These are phyloP conservation scores for Orycteropus afer DNA, from an alignment of 2,113 vertebrate species.

Conservation along the genomic window DNA sequence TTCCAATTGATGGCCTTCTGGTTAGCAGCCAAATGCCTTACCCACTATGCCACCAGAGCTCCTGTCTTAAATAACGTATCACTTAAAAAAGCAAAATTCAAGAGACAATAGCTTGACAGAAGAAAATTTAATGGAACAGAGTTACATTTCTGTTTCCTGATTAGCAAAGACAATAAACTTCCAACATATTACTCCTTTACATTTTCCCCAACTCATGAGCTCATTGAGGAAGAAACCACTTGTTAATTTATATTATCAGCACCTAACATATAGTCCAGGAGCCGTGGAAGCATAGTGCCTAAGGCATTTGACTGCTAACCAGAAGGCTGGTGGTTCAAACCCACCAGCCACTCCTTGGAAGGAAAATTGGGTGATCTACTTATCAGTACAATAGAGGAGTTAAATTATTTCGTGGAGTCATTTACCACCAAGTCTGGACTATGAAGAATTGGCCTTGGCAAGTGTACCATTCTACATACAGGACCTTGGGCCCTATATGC, in stretches of 20 bases:
- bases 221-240: background rate
- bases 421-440: background rate
- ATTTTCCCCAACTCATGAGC: background rate
- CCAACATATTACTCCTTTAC: background rate
- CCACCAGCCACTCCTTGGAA: no score
- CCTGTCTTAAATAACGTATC: conserved; percentile 15
- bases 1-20: no score
- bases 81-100: background rate
- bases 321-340: no score
- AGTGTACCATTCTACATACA: fast-evolving
- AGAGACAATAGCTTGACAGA: background rate
- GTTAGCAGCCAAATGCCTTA: no score
- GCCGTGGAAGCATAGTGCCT: no score
- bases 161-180: background rate
- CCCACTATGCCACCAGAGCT: no score
- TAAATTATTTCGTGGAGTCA: background rate
- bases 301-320: no score
- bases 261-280: background rate
- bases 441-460: background rate
- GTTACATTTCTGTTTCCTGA: background rate
- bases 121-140: background rate
- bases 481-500: background rate
- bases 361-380: no score
- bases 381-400: background rate
- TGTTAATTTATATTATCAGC: background rate